phyloP scores from a whole-genome alignment of 2,113 vertebrate genomes.

The Pithys albifrons region DNA sequence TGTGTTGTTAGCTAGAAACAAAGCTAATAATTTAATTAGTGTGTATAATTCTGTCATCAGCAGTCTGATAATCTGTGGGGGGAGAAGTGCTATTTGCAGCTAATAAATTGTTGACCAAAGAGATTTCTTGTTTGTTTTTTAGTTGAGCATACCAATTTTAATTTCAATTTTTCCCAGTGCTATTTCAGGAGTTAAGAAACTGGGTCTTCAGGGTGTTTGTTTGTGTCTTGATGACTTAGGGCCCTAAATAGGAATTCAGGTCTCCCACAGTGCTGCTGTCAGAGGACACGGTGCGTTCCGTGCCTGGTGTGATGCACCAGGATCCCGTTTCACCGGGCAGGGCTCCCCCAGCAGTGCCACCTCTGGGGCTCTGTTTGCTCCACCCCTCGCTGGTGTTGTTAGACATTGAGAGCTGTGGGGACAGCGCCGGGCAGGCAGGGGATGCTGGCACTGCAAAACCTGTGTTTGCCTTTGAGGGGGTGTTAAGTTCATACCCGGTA shows the following conservation, averaged over 20 bases:
- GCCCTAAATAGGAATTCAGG: background rate
- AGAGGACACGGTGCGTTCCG: background rate
- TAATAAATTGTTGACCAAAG: background rate
- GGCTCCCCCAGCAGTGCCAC: background rate
- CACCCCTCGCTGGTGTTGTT: background rate
- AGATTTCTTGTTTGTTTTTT: background rate
- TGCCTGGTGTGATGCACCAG: background rate
- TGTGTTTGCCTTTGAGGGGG: background rate
- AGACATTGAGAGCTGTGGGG: background rate
- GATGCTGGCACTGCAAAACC: background rate
- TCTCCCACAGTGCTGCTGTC: background rate
- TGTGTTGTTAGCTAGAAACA: background rate
- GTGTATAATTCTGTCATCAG: background rate
- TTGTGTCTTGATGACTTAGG: background rate
- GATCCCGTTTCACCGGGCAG: background rate
- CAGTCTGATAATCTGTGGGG: background rate
- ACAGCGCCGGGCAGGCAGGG: background rate
- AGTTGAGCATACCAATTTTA: background rate
- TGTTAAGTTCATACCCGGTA: background rate
- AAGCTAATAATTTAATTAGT: background rate
- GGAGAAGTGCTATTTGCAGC: background rate
- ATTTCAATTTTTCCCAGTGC: background rate
- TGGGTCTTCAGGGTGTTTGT: rapidly evolving
- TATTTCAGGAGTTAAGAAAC: background rate
- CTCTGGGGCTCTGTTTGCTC: background rate